A percentile compares a stretch with the other conserved stretches of the same genome.
Evolutionary conservation across 2,113 vertebrate species (phyloP).

Genomic region (Ceyx margarethae): DNA sequence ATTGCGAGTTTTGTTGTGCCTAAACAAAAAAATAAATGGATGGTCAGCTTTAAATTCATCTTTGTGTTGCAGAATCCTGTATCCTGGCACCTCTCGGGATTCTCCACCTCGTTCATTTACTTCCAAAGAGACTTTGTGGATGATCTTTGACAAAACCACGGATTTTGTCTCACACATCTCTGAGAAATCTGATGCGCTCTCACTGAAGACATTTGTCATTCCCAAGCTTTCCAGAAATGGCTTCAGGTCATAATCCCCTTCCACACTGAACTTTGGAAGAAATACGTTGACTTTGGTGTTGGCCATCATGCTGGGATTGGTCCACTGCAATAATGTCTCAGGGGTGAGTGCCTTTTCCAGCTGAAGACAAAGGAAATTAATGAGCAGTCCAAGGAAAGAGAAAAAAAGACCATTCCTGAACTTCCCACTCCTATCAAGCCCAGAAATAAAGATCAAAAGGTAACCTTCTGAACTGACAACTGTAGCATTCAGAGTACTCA

Average conservation of each 20-base stretch:
- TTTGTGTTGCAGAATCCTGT: slow-evolving; percentile 80
- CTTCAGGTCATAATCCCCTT: slow-evolving; percentile 70
- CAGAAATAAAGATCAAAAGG: not conserved
- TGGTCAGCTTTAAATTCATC: slow-evolving; percentile 79
- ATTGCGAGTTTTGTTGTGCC: slow-evolving; percentile 80
- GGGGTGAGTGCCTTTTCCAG: slow-evolving; percentile 76
- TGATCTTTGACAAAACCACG: slow-evolving; percentile 71
- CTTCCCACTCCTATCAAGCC: not conserved
- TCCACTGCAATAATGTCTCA: slow-evolving; percentile 75
- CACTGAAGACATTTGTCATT: slow-evolving; percentile 72
- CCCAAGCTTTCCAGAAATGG: slow-evolving; percentile 75
- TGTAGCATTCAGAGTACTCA: not conserved
- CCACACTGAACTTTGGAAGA: slow-evolving; percentile 80
- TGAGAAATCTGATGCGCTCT: slow-evolving; percentile 76
- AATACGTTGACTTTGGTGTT: slow-evolving; percentile 81
- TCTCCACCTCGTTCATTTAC: slow-evolving; percentile 78
- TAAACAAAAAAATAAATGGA: slow-evolving; percentile 78
- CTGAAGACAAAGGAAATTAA: slow-evolving; percentile 55
- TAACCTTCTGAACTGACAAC: not conserved
- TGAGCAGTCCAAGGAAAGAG: not conserved
- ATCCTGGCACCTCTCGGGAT: slow-evolving; percentile 76
- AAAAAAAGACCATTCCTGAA: not conserved
- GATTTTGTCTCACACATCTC: slow-evolving; percentile 79
- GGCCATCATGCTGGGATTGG: slow-evolving; percentile 80
- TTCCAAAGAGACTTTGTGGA: slow-evolving; percentile 77